These are phyloP conservation scores for Drosophila kohkoa DNA, from an alignment of 1,140 invertebrate species.

Conservation along the genomic window DNA sequence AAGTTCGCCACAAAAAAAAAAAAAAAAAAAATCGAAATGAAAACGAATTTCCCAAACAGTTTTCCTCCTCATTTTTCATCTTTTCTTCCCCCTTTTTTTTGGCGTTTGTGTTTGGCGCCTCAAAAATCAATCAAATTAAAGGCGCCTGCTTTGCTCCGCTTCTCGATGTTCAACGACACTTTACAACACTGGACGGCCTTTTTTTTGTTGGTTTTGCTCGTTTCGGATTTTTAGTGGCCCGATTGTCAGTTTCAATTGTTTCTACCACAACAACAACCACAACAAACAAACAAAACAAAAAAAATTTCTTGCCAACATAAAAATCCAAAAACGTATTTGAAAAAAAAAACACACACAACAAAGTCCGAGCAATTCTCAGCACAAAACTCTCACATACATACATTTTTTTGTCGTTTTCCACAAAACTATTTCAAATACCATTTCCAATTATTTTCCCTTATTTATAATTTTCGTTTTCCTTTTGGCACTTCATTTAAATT, in stretches of 20 bases:
- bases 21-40: slow-evolving; percentile 4
- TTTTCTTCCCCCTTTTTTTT: not conserved
- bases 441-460: not conserved
- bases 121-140: slow-evolving; percentile 54
- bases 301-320: not conserved
- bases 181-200: slow-evolving; percentile 22
- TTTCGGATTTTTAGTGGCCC: not conserved
- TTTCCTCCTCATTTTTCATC: not conserved
- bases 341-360: not conserved
- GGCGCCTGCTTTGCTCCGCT: not conserved
- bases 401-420: not conserved
- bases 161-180: not conserved
- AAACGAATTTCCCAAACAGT: slow-evolving; percentile 19
- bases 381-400: slow-evolving; percentile 1
- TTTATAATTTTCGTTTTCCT: no score
- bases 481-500: not conserved
- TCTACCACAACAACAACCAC: not conserved
- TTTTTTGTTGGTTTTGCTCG: no score
- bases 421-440: not conserved
- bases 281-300: slow-evolving; percentile 19
- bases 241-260: slow-evolving; percentile 3
- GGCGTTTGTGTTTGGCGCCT: not conserved
- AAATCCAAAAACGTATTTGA: slow-evolving; percentile 4
- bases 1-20: not conserved
- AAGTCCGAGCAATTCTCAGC: not conserved